These are phyloP conservation scores for Tauraco erythrolophus DNA, from an alignment of 2,113 vertebrate species.

Conservation along the genomic window DNA sequence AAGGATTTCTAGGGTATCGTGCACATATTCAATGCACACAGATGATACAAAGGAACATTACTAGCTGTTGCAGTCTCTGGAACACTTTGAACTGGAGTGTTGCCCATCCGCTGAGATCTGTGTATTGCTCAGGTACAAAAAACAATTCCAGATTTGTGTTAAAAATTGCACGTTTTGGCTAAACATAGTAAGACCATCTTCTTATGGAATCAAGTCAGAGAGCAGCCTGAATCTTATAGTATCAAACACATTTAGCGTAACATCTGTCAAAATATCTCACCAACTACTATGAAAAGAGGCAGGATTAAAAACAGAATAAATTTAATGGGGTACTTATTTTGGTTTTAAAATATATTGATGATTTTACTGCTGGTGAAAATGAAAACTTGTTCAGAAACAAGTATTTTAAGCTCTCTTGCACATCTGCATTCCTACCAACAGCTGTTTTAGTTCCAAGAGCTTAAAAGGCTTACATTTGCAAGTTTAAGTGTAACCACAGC, in stretches of 20 bases:
- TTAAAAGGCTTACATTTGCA: background rate
- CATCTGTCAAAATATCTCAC: background rate
- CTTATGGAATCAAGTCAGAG: background rate
- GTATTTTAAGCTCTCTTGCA: background rate
- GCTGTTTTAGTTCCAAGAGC: background rate
- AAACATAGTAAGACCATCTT: background rate
- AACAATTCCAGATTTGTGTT: background rate
- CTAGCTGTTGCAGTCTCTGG: background rate
- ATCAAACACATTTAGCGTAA: background rate
- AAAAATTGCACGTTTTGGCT: background rate
- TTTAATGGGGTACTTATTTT: background rate
- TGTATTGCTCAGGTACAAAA: background rate
- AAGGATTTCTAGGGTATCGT: background rate
- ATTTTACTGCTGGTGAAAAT: background rate
- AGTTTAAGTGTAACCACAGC: background rate
- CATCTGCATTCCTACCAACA: background rate
- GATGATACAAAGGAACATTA: background rate
- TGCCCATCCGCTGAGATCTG: background rate
- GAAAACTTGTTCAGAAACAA: background rate
- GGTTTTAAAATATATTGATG: background rate
- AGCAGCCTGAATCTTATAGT: background rate
- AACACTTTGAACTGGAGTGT: background rate
- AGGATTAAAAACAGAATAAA: background rate
- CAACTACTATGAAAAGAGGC: background rate
- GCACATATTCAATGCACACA: background rate